Evolutionary conservation across 2,797 vertebrate genomes (phyloP), one percentile per base, ranked within the genome.

Genomic region (Rhabdomys pumilio): DNA sequence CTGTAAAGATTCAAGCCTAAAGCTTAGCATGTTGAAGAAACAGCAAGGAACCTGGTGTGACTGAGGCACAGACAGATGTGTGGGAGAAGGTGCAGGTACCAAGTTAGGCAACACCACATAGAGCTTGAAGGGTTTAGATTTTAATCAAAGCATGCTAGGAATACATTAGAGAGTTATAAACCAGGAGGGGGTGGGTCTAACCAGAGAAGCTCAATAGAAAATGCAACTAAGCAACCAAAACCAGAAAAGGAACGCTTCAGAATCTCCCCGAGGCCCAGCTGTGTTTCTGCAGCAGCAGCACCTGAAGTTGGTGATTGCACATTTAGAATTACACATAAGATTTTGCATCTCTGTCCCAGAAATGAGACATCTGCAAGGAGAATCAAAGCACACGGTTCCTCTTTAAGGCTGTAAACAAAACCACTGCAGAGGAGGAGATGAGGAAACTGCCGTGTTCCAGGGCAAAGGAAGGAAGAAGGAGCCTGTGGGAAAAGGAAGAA

Each of bases 161-260:
- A 96, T 53, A 38, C 44, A 83, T 38, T 34, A 13, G 41, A 47
- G 82, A 34, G 17, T 19, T 84, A 47, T 65, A 65, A 85, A 85
- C 61, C 41, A 65, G 61, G 61, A 67, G 29, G 10, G 9, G 6
- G 19, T 85, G 9, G 6, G 19, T 85, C 41, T 85, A 44, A 84
- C 41, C 41, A 22, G 82, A 84, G 82, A 65, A 19, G 10, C 26
- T 84, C 61, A 84, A 65, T 50, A 84, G 82, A 84, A 50, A 65
- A 65, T 34, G 17, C 61, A 84, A 1, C 15, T 34, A 47, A 50
- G 10, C 61, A 84, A 47, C 61, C 1, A 65, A 22, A 34, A 41
- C 41, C 41, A 65, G 82, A 65, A 47, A 17, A 17, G 41, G 29
- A 38, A 82, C 57, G 63, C 87, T 94, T 96, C 82, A 95, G 75